Conservation (phyloP, 2,113 vertebrate genomes). For the Bombycilla garrulus region DNA sequence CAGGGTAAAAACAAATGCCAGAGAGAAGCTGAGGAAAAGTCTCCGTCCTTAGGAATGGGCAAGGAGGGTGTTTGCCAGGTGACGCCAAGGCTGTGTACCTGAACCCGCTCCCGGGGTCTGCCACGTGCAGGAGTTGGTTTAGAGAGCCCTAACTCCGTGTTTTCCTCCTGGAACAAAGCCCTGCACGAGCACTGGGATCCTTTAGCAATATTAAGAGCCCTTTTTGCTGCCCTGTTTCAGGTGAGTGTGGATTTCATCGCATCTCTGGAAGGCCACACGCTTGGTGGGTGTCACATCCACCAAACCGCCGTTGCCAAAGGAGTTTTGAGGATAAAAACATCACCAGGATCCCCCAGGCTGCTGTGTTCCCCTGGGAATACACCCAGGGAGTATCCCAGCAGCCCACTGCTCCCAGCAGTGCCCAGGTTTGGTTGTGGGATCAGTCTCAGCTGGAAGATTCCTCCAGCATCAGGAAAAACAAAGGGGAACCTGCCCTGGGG, state of each 20-base stretch:
- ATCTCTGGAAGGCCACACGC: neutral
- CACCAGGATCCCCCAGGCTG: neutral
- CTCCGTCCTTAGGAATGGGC: neutral
- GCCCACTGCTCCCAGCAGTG: neutral
- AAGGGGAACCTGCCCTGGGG: neutral
- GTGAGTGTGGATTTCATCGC: neutral
- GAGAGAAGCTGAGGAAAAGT: neutral
- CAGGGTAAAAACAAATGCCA: neutral
- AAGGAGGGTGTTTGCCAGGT: neutral
- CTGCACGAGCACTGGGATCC: neutral
- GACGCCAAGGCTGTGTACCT: too few relatives aligned
- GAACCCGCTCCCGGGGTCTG: neutral
- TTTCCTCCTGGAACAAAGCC: neutral
- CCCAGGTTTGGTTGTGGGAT: neutral
- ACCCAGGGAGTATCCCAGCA: neutral
- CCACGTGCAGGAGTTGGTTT: neutral
- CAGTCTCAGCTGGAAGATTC: neutral
- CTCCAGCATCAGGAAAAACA: neutral
- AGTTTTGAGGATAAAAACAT: neutral
- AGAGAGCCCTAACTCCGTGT: neutral
- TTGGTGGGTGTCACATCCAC: neutral
- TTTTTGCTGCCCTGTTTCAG: neutral
- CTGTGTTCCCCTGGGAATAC: neutral
- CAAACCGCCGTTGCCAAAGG: neutral
- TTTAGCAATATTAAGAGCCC: neutral